Evolutionary conservation across 2,797 vertebrate genomes (phyloP), one percentile per base, ranked within the genome.

Genomic region (Ceyx erithaca): DNA sequence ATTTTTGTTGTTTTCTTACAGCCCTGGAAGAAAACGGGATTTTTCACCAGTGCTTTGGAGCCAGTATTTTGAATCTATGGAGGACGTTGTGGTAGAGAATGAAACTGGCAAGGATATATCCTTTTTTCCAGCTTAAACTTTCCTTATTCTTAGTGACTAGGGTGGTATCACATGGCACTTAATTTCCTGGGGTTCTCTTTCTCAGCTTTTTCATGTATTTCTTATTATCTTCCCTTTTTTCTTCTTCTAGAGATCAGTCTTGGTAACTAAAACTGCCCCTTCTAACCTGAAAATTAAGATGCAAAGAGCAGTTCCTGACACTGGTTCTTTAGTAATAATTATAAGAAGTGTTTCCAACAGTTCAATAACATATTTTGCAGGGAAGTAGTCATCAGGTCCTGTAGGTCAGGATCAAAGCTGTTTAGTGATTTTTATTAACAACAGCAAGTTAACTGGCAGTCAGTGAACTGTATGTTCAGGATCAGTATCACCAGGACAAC

Each of bases 61-160:
- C 97, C 99, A 99, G 58, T 99, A 99, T 96, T 99, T 99, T 95
- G 99, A 99, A 95, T 98, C 98, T 10, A 99, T 99, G 98, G 99
- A 99, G 95, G 99, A 99, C 1, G 98, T 99, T 9, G 98, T 98
- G 94, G 98, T 99, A 89, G 98, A 99, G 92, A 99, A 98, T 87
- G 99, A 99, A 94, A 98, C 98, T 59, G 98, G 98, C 96, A 99
- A 99, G 98, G 99, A 99, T 97, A 99, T 99, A 99, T 99, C 99
- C 98, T 99, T 98, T 96, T 23, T 52, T 70, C 14, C 41, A 78
- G 25, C 31, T 7, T 62, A 28, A 28, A n/a, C 30, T 93, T 40
- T 31, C 62, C 37, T 5, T 37, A 17, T 40, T 80, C 48, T 78
- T 63, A 70, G 52, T 37, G 31, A 48, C 6, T 26, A 22, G 22